Evolutionary conservation across 2,888 invertebrate genomes (phyloP).

Genomic region (Lepidochrysops patricia): DNA sequence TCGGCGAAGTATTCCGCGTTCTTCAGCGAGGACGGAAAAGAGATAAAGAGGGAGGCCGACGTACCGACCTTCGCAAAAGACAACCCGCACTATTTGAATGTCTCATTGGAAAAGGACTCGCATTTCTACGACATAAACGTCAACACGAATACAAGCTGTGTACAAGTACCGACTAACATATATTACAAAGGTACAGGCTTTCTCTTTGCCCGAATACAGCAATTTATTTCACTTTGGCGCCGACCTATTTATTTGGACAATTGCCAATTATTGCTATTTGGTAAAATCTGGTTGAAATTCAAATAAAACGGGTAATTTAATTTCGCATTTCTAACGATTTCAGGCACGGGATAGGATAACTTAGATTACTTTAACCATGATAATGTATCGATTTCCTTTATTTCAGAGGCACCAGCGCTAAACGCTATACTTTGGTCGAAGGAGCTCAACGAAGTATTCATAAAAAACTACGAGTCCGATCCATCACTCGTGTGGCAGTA

Average conservation of each 20-base stretch:
- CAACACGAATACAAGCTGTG: conserved; percentile 86
- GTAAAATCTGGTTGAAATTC: no score
- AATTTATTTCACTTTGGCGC: neutral
- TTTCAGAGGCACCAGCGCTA: conserved; percentile 52
- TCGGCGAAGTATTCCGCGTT: conserved; percentile 86
- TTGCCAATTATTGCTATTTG: neutral
- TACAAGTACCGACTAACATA: conserved; percentile 96
- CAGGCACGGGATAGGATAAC: no score
- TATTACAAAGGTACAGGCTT: conserved; percentile 89
- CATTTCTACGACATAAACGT: conserved; percentile 90
- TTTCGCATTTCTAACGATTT: neutral
- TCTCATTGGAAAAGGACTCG: conserved; percentile 80
- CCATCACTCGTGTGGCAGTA: conserved; percentile 97
- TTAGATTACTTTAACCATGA: no score
- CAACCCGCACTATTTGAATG: conserved; percentile 61
- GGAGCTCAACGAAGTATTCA: conserved; percentile 86
- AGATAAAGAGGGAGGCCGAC: conserved; percentile 21
- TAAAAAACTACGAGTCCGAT: conserved; percentile 88
- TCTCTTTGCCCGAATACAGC: no score
- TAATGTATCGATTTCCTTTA: no score
- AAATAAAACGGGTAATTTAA: neutral
- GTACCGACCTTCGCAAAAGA: conserved; percentile 48
- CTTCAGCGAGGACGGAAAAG: conserved; percentile 35
- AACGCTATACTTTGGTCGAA: conserved; percentile 90
- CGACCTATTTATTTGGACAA: neutral